Evolutionary conservation across 2,797 vertebrate genomes (phyloP).

Genomic region (Myotis myotis): DNA sequence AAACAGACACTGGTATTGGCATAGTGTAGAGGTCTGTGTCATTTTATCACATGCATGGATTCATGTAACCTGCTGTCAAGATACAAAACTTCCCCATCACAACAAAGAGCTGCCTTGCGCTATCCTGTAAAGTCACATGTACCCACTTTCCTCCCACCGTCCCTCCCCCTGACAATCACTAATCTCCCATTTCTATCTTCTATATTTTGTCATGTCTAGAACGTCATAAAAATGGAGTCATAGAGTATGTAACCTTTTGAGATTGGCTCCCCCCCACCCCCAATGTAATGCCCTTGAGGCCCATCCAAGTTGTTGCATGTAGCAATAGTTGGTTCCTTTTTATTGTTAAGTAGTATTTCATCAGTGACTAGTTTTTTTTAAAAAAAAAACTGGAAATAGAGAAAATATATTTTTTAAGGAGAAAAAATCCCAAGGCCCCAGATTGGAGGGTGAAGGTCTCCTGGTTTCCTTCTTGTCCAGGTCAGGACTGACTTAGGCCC

Average conservation of each 20-base stretch:
- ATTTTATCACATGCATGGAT: not conserved
- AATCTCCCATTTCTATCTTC: not conserved
- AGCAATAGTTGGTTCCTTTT: not conserved
- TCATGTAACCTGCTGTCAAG: not conserved
- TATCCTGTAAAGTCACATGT: not conserved
- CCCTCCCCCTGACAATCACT: not conserved
- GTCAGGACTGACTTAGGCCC: not conserved
- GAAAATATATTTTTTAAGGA: not conserved
- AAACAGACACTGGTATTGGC: not conserved
- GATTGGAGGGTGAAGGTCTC: not conserved
- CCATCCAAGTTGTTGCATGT: not conserved
- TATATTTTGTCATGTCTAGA: not conserved
- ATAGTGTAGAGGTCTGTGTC: not conserved
- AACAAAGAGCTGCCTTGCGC: not conserved
- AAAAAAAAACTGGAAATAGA: not conserved
- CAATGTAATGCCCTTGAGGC: not conserved
- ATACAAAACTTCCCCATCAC: not conserved
- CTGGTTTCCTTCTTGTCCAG: not conserved
- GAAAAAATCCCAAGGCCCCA: not conserved
- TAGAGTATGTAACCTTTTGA: not conserved
- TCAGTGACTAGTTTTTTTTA: not conserved
- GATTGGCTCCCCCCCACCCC: not conserved
- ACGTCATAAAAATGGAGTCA: not conserved
- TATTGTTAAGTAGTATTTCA: conserved; percentile 35
- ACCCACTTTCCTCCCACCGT: not conserved